Evolutionary conservation across 1,140 invertebrate genomes (phyloP), one percentile per base, ranked within the genome.

Genomic region (Panagrolaimus sp.): DNA sequence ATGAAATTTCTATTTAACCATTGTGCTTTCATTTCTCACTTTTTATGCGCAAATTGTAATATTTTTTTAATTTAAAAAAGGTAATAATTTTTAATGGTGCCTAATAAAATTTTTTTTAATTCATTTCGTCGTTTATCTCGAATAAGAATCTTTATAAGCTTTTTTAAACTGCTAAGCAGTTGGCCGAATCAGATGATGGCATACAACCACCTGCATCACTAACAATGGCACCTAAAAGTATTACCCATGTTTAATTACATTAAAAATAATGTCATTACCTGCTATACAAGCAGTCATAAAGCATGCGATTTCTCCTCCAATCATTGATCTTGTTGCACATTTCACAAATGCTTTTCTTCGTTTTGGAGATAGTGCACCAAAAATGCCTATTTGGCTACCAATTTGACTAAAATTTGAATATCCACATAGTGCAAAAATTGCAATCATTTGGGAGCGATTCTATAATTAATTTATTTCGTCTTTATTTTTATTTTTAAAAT

Each of bases 281-380:
- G 92, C 92, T 75, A 94, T 89, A 78, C 91, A 91, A 0, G 92
- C 92, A 0, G 91, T 94, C 70, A 93, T 87, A 73, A 96, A 92
- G 80, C 90, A 92, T 8, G 91, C 90, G 1, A 90, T 87, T 70
- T 89, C 90, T 1, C 92, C 93, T 31, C 90, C 88, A 42, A 95
- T 84, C 79, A 94, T 91, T 0, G 92, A 90, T 63, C 92, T 85
- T 2, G 92, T 81, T 0, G 90, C 89, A 0, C 91, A 85, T 23
- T 84, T 76, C 0, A 90, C 88, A 9, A 94, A 87, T 43, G 88
- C 87, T 5, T 85, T 76, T 70, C 88, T 87, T 71, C 90, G 88
- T 1, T 88, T 85, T 0, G 93, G 92, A 0, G 90, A 89, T 84
- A 97, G 85, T 1, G 89, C 87, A 0, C 87, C 84, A 16, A 96